Conservation (phyloP, 2,888 invertebrate species). For the Muschampia plurimacula region DNA sequence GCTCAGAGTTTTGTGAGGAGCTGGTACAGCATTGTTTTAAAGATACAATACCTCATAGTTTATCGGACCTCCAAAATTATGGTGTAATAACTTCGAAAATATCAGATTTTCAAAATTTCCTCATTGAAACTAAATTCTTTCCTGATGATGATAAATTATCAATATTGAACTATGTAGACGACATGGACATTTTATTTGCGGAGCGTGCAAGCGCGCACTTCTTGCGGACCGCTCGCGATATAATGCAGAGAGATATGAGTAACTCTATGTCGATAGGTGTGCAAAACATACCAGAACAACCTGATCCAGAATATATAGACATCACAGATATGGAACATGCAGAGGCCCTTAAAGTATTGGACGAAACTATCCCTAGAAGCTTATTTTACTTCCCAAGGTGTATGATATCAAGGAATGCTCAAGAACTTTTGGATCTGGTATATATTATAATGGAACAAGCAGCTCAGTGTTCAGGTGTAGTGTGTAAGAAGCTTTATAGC, state of each 20-base stretch:
- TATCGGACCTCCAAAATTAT: conserved; percentile 89
- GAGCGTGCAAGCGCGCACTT: conserved; percentile 91
- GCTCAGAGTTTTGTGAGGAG: conserved; percentile 86
- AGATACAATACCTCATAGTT: conserved; percentile 91
- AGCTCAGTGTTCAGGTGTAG: conserved; percentile 85
- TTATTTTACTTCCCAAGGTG: conserved; percentile 83
- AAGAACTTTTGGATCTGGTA: conserved; percentile 87
- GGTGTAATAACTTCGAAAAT: conserved; percentile 87
- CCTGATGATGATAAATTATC: conserved; percentile 78
- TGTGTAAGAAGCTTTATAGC: conserved; percentile 88
- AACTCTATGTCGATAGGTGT: conserved; percentile 87
- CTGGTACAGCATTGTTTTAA: conserved; percentile 91
- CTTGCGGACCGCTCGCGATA: conserved; percentile 87
- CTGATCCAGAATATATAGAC: conserved; percentile 44
- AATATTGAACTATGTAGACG: conserved; percentile 89
- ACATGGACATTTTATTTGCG: conserved; percentile 91
- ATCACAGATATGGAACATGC: conserved; percentile 43
- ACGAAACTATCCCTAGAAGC: conserved; percentile 74
- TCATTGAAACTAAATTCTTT: conserved; percentile 87
- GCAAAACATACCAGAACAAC: conserved; percentile 65
- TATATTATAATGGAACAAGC: conserved; percentile 89
- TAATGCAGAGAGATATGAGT: conserved; percentile 94
- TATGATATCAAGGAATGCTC: conserved; percentile 86
- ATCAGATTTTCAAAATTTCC: conserved; percentile 87
- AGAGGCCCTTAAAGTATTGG: conserved; percentile 72